A percentile compares a stretch with the other conserved stretches of the same genome.
Conservation (phyloP, 2,113 vertebrate genomes). For the Siniperca chuatsi region DNA sequence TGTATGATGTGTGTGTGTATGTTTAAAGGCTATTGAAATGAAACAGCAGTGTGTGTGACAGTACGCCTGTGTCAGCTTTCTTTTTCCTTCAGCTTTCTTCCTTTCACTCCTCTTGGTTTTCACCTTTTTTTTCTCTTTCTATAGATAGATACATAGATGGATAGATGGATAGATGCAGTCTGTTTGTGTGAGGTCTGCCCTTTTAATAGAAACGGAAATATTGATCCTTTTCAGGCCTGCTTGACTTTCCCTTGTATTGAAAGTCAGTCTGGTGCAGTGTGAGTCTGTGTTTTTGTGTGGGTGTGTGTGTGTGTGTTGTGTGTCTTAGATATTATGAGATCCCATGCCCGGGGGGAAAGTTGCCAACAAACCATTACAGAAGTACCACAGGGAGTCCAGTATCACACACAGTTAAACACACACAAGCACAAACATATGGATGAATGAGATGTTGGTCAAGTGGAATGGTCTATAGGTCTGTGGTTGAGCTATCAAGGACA, state of each 20-base stretch:
- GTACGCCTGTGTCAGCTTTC: conserved; percentile 4
- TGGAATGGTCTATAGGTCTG: conserved; percentile 18
- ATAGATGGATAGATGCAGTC: conserved; percentile 1
- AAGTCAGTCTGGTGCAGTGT: conserved; percentile 5
- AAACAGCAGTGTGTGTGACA: neutral
- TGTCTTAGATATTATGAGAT: conserved; percentile 30
- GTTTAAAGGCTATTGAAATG: neutral
- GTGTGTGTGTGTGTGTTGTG: conserved; percentile 25
- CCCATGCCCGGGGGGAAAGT: conserved; percentile 26
- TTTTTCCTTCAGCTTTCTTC: neutral
- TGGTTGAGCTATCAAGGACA: conserved; percentile 19
- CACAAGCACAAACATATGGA: neutral
- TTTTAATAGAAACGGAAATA: conserved; percentile 31
- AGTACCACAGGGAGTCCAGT: conserved; percentile 6
- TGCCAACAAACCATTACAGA: conserved; percentile 55
- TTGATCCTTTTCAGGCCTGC: conserved; percentile 40
- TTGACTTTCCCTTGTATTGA: conserved; percentile 16
- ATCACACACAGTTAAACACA: conserved; percentile 2
- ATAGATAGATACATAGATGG: neutral
- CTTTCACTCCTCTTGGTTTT: neutral
- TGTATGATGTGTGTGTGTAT: neutral
- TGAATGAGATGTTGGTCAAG: conserved; percentile 28
- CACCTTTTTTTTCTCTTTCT: too few species aligned
- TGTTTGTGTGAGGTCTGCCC: neutral
- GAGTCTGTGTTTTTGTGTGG: conserved; percentile 34